Percentiles rank a stretch among this genome's conserved stretches.
Evolutionary conservation across 2,797 vertebrate species (phyloP).

Genomic region (Vultur gryphus): DNA sequence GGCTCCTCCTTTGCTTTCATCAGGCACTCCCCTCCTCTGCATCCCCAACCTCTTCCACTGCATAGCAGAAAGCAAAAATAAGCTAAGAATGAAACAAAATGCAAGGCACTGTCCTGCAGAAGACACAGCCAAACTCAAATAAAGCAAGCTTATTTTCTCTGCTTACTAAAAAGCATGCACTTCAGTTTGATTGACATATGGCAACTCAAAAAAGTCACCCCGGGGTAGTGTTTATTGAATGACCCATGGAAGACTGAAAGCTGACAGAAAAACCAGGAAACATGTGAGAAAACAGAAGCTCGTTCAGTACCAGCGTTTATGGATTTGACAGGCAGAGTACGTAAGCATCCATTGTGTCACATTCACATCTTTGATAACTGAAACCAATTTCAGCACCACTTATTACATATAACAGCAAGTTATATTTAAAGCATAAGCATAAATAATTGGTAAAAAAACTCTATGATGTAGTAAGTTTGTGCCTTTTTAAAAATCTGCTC

Average conservation of each 20-base stretch:
- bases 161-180: constrained; percentile 7
- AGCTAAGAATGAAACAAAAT: not conserved
- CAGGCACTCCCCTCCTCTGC: not conserved
- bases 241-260: constrained; percentile 64
- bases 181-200: constrained; percentile 66
- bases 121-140: constrained; percentile 40
- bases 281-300: constrained; percentile 51
- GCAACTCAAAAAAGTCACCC: constrained; percentile 62
- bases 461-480: not conserved
- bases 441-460: not conserved
- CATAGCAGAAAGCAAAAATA: constrained; percentile 27
- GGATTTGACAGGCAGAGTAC: constrained; percentile 20
- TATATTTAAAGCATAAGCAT: not conserved
- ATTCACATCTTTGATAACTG: constrained; percentile 14
- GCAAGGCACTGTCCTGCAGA: not conserved
- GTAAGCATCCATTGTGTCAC: not conserved
- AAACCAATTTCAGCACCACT: constrained; percentile 7
- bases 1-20: not conserved
- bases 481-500: not conserved
- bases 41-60: not conserved
- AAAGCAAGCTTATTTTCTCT: constrained; percentile 52
- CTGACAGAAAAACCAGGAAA: constrained; percentile 61
- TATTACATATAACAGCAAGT: not conserved
- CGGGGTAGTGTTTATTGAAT: constrained; percentile 52
- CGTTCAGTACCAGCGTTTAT: not conserved